Percentiles rank a stretch among this genome's conserved stretches.
Evolutionary conservation across 2,888 invertebrate species (phyloP).

Genomic region (Chrysodeixis includens): DNA sequence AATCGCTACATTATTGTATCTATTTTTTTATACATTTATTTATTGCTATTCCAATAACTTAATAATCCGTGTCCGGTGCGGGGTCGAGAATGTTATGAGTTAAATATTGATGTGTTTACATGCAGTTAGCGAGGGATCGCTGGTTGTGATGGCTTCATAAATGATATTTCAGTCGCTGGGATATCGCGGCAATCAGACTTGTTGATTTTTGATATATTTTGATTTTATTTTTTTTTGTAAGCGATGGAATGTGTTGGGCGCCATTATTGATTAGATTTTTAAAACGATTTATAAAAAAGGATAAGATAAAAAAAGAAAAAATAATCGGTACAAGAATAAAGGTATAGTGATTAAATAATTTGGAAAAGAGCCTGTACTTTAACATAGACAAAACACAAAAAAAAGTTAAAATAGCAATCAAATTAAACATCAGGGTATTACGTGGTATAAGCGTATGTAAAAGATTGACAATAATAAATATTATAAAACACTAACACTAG

Average conservation of each 20-base stretch:
- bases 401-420: too few relatives aligned
- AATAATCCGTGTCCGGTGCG: constrained; percentile 38
- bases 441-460: too few relatives aligned
- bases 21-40: too few relatives aligned
- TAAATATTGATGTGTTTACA: constrained; percentile 63
- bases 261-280: not conserved
- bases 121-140: constrained; percentile 52
- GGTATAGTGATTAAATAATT: too few relatives aligned
- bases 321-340: too few relatives aligned
- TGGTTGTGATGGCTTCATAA: constrained; percentile 54
- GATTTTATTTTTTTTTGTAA: constrained; percentile 24
- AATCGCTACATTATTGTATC: not conserved
- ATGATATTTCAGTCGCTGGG: constrained; percentile 50
- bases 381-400: too few relatives aligned
- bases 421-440: too few relatives aligned
- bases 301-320: not conserved
- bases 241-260: not conserved
- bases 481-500: too few relatives aligned
- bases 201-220: constrained; percentile 48
- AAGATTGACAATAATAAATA: too few relatives aligned
- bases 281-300: not conserved
- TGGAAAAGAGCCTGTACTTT: too few relatives aligned
- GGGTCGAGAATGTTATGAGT: constrained; percentile 51
- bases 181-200: constrained; percentile 47
- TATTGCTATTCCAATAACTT: constrained; percentile 9